A percentile compares a stretch with the other conserved stretches of the same genome.
Evolutionary conservation across 2,113 vertebrate genomes (phyloP).

Genomic region (Mus musculus): GRCm39 chr14:93692501-93693000

Average conservation of each 20-base stretch:
- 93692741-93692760: neutral
- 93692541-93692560: neutral
- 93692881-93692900: too few species aligned
- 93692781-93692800: neutral
- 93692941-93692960: neutral
- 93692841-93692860: neutral
- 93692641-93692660: neutral
- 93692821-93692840: neutral
- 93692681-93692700: neutral
- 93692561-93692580: neutral
- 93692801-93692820: neutral
- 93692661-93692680: neutral
- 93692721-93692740: neutral
- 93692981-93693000: neutral
- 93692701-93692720: neutral
- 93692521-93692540: neutral
- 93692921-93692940: neutral
- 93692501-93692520: neutral
- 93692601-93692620: neutral
- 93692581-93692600: neutral
- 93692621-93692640: neutral
- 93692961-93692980: neutral
- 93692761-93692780: neutral
- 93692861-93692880: neutral
- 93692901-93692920: neutral